Evolutionary conservation across 2,888 invertebrate genomes (phyloP), one percentile per base, ranked within the genome.

Genomic region (Zeuzera pyrina): DNA sequence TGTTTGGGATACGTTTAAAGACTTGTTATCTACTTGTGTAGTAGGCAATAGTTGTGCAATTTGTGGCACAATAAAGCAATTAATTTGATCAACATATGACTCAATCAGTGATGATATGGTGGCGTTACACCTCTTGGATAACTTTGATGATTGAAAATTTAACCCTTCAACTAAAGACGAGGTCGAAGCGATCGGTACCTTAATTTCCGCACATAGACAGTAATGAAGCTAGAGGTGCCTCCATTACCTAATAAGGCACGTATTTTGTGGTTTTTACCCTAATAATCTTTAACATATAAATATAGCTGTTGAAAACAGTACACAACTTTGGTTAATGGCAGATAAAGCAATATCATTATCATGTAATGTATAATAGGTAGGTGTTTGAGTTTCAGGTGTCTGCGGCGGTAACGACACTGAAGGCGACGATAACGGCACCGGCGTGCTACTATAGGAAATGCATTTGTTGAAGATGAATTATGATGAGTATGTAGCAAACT

Each of bases 221-320:
- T 21, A 2, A 30, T 12, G 6, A 21, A 19, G 22, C n/a, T 5
- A 4, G 11, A 6, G 2, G 42, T 38, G 16, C 48, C 46, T 2
- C 45, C 44, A 22, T 35, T 44, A 19, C 46, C 46, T 6, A 44
- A 25, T 2, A 45, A 29, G 1, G 41, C 43, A 5, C 47, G 41
- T 0, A 16, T 29, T 24, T 34, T 43, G 11, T 42, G 37, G 34
- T 38, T 41, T 21, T 30, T 23, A 21, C 41, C 36, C 6, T 38
- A 15, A 5, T 15, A 22, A 21, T 40, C 41, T 4, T 33, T 33
- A 1, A 43, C 23, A 2, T 42, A n/a, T 39, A 7, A 47, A 36
- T 25, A 46, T 30, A 3, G 46, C 47, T 3, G 49, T 49, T 1
- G 43, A 44, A 11, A 48, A 28, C 23, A 45, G 36, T n/a, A 43